Percentiles rank a stretch among this genome's conserved stretches.
Conservation (phyloP, 2,888 invertebrate species). For the Eurytoma californica region DNA sequence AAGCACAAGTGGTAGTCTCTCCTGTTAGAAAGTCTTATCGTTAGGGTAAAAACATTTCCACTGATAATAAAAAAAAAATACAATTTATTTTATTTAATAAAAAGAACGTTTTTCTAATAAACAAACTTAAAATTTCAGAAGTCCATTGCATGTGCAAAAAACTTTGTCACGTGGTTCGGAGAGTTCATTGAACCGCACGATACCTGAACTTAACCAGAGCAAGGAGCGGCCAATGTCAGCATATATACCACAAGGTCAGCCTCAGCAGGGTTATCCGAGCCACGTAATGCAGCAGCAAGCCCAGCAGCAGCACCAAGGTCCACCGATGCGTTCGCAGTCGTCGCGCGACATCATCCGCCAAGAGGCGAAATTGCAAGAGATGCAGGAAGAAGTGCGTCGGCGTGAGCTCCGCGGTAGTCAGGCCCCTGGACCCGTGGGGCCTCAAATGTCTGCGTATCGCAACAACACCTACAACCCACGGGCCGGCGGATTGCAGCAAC, state of each 20-base stretch:
- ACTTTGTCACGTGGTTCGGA: slow-evolving; percentile 78
- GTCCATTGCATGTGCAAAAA: slow-evolving; percentile 70
- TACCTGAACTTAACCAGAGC: slow-evolving; percentile 70
- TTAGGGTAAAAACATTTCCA: too few relatives aligned
- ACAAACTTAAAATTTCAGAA: slow-evolving; percentile 62
- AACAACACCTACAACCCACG: slow-evolving; percentile 66
- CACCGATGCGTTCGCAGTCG: slow-evolving; percentile 75
- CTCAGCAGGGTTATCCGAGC: slow-evolving; percentile 45
- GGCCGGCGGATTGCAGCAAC: slow-evolving; percentile 64
- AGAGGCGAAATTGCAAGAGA: slow-evolving; percentile 85
- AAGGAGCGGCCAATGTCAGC: slow-evolving; percentile 79
- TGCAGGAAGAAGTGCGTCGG: slow-evolving; percentile 87
- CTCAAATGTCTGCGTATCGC: slow-evolving; percentile 49
- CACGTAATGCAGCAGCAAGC: slow-evolving; percentile 58
- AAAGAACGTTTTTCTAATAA: not conserved
- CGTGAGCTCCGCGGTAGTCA: slow-evolving; percentile 73
- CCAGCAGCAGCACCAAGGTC: slow-evolving; percentile 65
- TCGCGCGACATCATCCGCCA: slow-evolving; percentile 76
- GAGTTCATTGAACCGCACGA: slow-evolving; percentile 78
- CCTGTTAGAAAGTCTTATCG: too few relatives aligned
- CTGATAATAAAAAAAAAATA: too few relatives aligned
- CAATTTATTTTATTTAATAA: not conserved
- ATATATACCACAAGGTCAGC: slow-evolving; percentile 71
- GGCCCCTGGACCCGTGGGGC: slow-evolving; percentile 52
- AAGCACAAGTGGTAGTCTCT: too few relatives aligned